Conservation (phyloP, 2,888 invertebrate genomes). For the Opisthograptis luteolata region DNA sequence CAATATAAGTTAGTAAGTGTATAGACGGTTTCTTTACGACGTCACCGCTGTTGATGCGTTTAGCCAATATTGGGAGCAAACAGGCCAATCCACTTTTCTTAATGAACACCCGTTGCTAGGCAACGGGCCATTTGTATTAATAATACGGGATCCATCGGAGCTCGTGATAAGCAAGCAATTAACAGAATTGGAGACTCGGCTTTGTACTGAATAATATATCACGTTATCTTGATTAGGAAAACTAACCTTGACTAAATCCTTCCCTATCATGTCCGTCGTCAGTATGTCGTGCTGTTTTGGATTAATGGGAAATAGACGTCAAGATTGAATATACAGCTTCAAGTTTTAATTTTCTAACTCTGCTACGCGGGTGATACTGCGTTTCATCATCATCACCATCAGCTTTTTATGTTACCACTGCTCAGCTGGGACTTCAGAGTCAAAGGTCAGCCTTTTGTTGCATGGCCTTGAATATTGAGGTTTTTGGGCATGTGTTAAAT, state of each 20-base stretch:
- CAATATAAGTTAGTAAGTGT: no score
- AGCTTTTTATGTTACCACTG: no score
- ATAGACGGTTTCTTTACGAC: no score
- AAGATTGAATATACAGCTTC: no score
- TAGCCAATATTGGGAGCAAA: background rate
- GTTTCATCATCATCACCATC: no score
- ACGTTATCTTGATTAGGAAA: constrained; percentile 2
- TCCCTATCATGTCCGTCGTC: background rate
- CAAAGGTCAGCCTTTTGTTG: no score
- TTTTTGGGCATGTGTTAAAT: no score
- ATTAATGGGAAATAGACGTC: background rate
- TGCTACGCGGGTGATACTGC: no score
- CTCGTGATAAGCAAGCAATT: constrained; percentile 13
- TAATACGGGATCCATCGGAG: constrained; percentile 5
- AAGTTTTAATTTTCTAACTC: no score
- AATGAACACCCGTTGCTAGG: constrained; percentile 5
- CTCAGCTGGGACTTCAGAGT: no score
- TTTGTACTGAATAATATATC: constrained; percentile 6
- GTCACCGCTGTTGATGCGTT: background rate
- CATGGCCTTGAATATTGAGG: no score
- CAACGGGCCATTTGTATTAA: constrained; percentile 12
- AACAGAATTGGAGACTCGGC: constrained; percentile 9
- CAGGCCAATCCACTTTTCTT: constrained; percentile 10
- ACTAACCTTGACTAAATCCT: background rate
- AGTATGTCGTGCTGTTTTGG: background rate